Percentiles rank a stretch among this genome's conserved stretches.
These are phyloP conservation scores for Trissolcus brochymenae DNA, from an alignment of 2,888 invertebrate species.

Conservation along the genomic window DNA sequence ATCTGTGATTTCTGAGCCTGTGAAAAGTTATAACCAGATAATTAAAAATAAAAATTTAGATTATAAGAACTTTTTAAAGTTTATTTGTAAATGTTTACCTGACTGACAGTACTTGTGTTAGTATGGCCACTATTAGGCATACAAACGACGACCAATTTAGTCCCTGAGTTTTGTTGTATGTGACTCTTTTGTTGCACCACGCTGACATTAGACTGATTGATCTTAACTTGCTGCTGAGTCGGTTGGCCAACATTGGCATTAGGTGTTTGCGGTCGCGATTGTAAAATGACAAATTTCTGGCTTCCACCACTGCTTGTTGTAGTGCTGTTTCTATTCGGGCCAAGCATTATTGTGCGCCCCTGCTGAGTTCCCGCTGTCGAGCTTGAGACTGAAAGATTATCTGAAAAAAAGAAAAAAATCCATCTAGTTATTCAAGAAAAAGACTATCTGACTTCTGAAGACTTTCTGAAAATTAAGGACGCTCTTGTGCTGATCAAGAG, in stretches of 20 bases:
- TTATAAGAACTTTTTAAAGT: background rate
- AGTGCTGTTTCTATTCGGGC: constrained; percentile 72
- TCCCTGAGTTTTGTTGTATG: constrained; percentile 69
- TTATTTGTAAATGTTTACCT: constrained; percentile 61
- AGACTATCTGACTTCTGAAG: too few species aligned
- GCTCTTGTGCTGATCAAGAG: constrained; percentile 5
- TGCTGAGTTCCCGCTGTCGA: constrained; percentile 64
- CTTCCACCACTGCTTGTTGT: constrained; percentile 62
- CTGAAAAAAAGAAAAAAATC: constrained; percentile 32
- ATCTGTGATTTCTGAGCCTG: constrained; percentile 69
- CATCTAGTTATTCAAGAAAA: background rate
- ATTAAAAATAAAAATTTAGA: background rate
- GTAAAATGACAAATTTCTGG: constrained; percentile 73
- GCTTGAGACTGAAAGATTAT: constrained; percentile 66
- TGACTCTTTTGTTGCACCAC: constrained; percentile 66
- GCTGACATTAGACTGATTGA: constrained; percentile 63
- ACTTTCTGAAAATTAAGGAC: constrained; percentile 6
- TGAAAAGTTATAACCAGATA: constrained; percentile 16
- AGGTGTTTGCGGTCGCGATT: constrained; percentile 72
- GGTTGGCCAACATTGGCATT: constrained; percentile 63
- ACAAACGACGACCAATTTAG: constrained; percentile 78
- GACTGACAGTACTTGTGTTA: constrained; percentile 68
- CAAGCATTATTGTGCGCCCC: constrained; percentile 78
- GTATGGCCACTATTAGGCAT: constrained; percentile 73
- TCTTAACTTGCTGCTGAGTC: constrained; percentile 59